Percentiles rank a stretch among this genome's conserved stretches.
Conservation (phyloP, 2,113 vertebrate genomes). For the Pedionomus torquatus region DNA sequence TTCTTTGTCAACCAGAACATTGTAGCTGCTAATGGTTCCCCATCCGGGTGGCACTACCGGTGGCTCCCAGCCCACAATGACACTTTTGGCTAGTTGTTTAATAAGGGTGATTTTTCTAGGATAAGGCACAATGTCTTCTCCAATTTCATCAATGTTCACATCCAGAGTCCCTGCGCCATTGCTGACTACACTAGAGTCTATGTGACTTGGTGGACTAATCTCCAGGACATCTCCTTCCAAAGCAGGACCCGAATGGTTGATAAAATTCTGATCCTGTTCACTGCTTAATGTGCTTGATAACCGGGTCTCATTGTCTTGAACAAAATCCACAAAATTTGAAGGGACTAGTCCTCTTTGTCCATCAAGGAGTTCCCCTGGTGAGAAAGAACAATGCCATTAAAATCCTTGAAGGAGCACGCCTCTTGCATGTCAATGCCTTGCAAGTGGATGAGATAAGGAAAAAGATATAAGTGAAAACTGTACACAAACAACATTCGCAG, state of each 20-base stretch:
- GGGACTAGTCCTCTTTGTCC: slow-evolving; percentile 95
- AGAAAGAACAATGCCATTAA: background rate
- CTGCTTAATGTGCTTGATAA: slow-evolving; percentile 72
- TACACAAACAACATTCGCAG: background rate
- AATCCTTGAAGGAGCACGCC: background rate
- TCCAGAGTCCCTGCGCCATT: slow-evolving; percentile 86
- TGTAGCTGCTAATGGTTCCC: slow-evolving; percentile 92
- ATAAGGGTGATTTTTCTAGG: slow-evolving; percentile 96
- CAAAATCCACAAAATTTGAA: slow-evolving; percentile 97
- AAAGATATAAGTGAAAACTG: background rate
- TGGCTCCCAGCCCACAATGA: slow-evolving; percentile 97
- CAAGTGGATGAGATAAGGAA: background rate
- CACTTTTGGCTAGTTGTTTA: slow-evolving; percentile 97
- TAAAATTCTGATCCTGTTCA: slow-evolving; percentile 85
- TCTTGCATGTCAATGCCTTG: background rate
- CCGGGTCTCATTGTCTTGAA: slow-evolving; percentile 85
- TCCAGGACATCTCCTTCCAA: slow-evolving; percentile 74
- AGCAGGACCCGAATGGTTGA: slow-evolving; percentile 41
- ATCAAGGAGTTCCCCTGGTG: slow-evolving; percentile 91
- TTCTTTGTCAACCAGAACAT: slow-evolving; percentile 92
- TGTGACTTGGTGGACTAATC: slow-evolving; percentile 70
- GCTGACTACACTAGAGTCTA: slow-evolving; percentile 71
- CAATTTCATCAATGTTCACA: slow-evolving; percentile 88
- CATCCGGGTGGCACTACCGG: slow-evolving; percentile 89
- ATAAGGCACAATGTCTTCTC: slow-evolving; percentile 99